A percentile compares a stretch with the other conserved stretches of the same genome.
phyloP scores from a whole-genome alignment of 2,797 vertebrate genomes.

The Cirrhinus molitorella region DNA sequence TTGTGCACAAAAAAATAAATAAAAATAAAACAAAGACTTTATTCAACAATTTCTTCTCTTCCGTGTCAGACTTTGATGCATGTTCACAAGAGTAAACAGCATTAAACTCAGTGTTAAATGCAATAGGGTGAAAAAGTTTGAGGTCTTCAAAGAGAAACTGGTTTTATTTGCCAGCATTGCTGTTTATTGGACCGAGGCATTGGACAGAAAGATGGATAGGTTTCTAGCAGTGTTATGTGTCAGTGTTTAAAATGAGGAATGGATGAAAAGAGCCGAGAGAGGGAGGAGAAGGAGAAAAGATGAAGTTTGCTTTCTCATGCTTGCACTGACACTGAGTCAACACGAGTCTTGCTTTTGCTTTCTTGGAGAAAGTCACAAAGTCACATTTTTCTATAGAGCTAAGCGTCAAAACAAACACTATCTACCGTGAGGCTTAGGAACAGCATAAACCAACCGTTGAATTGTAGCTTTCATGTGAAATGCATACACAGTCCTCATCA shows the following conservation, averaged over 20 bases:
- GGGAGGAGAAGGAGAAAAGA: constrained; percentile 54
- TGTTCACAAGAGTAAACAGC: no score
- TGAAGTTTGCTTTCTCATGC: constrained; percentile 64
- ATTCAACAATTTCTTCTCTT: no score
- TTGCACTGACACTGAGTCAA: constrained; percentile 71
- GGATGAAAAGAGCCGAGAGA: constrained; percentile 26
- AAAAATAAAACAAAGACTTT: no score
- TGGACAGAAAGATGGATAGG: constrained; percentile 65
- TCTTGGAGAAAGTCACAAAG: constrained; percentile 65
- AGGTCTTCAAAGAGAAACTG: constrained; percentile 74
- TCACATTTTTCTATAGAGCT: constrained; percentile 1
- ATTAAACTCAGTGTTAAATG: neutral
- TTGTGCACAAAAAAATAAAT: no score
- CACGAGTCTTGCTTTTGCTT: constrained; percentile 60
- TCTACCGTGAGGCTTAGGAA: constrained; percentile 1
- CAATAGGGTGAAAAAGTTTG: constrained; percentile 58
- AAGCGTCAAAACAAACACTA: constrained; percentile 4
- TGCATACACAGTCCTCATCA: neutral
- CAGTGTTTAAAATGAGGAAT: constrained; percentile 29
- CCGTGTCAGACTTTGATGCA: no score
- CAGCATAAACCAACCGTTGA: neutral
- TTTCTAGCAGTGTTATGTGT: constrained; percentile 35
- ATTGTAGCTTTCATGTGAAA: neutral
- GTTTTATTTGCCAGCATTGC: constrained; percentile 57
- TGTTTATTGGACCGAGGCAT: constrained; percentile 64